Evolutionary conservation across 2,888 invertebrate species (phyloP).

Genomic region (Nemurella pictetii): DNA sequence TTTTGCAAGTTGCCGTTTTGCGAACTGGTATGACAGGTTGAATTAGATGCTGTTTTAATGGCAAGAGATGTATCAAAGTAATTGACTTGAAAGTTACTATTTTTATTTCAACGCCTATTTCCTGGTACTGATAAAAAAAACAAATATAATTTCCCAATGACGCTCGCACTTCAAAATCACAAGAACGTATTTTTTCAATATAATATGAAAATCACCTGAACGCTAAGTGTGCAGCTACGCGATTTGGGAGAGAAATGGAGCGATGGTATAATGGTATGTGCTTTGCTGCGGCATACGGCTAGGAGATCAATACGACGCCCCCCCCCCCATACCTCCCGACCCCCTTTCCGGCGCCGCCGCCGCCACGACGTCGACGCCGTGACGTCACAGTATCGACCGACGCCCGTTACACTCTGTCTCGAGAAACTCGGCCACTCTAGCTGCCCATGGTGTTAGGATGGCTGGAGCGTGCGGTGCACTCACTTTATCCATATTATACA

Average conservation of each 20-base stretch:
- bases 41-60: background rate
- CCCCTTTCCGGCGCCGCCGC: background rate
- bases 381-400: conserved; percentile 2
- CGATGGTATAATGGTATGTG: background rate
- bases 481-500: background rate
- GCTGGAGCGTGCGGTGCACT: background rate
- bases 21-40: background rate
- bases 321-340: background rate
- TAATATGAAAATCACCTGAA: background rate
- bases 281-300: conserved; percentile 8
- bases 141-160: too few species aligned
- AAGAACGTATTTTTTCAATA: background rate
- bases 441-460: too few species aligned
- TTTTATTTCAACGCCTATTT: too few species aligned
- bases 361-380: background rate
- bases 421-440: background rate
- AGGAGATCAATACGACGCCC: conserved; percentile 10
- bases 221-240: background rate
- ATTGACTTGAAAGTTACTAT: background rate
- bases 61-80: background rate
- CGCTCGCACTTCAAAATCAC: background rate
- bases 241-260: background rate
- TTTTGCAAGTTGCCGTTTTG: background rate
- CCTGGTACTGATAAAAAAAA: too few species aligned
- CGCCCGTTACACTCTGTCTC: background rate